Conservation (phyloP, 2,113 vertebrate species). For the Carettochelys insculpta region DNA sequence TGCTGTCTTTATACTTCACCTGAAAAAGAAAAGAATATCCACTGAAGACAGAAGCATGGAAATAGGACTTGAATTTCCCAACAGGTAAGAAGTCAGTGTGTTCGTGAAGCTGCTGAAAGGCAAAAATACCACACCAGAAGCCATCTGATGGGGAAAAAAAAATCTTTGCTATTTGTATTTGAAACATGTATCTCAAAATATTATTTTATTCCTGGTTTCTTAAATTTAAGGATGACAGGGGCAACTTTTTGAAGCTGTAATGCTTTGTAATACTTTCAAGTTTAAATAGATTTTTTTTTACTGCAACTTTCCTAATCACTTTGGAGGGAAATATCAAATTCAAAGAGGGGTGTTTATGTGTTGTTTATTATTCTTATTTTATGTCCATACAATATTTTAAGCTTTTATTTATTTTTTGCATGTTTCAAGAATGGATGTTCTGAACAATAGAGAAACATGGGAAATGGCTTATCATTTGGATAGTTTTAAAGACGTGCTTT, state of each 20-base stretch:
- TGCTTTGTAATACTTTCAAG: not conserved
- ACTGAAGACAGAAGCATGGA: constrained; percentile 22
- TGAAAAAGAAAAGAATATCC: constrained; percentile 42
- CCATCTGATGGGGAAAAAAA: constrained; percentile 5
- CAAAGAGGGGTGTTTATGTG: not conserved
- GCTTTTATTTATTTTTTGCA: not conserved
- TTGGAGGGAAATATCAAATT: not conserved
- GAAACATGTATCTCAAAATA: constrained; percentile 13
- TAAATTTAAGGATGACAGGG: constrained; percentile 13
- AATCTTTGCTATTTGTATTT: not conserved
- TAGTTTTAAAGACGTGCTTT: not conserved
- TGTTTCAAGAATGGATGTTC: not conserved
- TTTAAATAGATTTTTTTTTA: not conserved
- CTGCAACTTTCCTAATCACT: not conserved
- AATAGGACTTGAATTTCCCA: constrained; percentile 55
- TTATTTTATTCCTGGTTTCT: constrained; percentile 13
- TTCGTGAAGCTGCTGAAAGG: not conserved
- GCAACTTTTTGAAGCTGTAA: constrained; percentile 8
- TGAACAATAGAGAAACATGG: not conserved
- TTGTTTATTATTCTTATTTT: not conserved
- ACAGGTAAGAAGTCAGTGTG: constrained; percentile 69
- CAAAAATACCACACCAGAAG: not conserved
- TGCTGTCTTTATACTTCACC: constrained; percentile 36
- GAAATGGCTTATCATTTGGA: not conserved
- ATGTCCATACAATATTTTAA: not conserved